Evolutionary conservation across 1,140 invertebrate genomes (phyloP).

Genomic region (Drosophila arawakana): DNA sequence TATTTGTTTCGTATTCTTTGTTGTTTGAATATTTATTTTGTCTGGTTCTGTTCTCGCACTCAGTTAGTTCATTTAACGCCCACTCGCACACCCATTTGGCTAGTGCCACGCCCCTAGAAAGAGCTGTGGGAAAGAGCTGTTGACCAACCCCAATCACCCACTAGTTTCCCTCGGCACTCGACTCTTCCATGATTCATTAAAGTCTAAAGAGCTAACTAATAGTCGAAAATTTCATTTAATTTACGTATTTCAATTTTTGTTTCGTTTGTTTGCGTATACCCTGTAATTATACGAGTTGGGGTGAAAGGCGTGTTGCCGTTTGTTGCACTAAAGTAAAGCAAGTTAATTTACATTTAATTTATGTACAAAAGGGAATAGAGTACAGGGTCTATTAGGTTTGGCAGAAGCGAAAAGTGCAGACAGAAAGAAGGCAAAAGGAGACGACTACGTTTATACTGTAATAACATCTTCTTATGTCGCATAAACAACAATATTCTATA

Average conservation of each 20-base stretch:
- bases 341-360: too few relatives aligned
- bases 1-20: slow-evolving; percentile 9
- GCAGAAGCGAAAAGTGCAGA: too few relatives aligned
- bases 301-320: neutral
- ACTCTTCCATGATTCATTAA: slow-evolving; percentile 68
- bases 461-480: too few relatives aligned
- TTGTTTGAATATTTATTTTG: slow-evolving; percentile 8
- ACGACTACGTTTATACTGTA: too few relatives aligned
- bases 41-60: slow-evolving; percentile 4
- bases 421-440: too few relatives aligned
- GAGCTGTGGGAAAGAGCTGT: slow-evolving; percentile 2
- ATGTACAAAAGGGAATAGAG: too few relatives aligned
- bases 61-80: slow-evolving; percentile 42
- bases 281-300: neutral
- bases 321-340: neutral
- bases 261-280: slow-evolving; percentile 5
- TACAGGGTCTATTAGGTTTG: neutral
- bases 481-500: too few relatives aligned
- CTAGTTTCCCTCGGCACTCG: neutral
- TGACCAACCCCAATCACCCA: slow-evolving; percentile 1
- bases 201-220: slow-evolving; percentile 77
- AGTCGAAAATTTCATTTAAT: slow-evolving; percentile 73
- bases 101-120: slow-evolving; percentile 20
- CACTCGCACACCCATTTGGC: slow-evolving; percentile 30
- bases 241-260: slow-evolving; percentile 47